A percentile compares a stretch with the other conserved stretches of the same genome.
These are phyloP conservation scores for Fundulus diaphanus DNA, from an alignment of 2,797 vertebrate species.

Conservation along the genomic window DNA sequence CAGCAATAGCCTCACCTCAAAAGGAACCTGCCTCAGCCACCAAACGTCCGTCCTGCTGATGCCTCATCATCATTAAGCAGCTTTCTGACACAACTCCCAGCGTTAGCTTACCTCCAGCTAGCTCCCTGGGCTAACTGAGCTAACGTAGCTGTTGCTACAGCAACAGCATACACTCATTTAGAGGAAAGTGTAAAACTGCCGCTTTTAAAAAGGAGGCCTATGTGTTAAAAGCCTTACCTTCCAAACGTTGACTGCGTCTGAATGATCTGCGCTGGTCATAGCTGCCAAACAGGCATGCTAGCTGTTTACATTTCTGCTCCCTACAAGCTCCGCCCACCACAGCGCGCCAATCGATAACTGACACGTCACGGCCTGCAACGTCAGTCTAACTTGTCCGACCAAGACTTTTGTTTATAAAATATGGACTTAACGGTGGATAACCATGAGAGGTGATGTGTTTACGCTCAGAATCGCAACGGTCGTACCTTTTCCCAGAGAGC, in stretches of 20 bases:
- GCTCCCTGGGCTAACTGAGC: slow-evolving; percentile 19
- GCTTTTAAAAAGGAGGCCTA: fast-evolving
- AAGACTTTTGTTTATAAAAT: slow-evolving; percentile 1
- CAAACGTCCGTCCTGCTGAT: not conserved
- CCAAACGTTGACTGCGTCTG: slow-evolving; percentile 5
- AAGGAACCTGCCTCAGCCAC: not conserved
- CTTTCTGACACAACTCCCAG: slow-evolving; percentile 27
- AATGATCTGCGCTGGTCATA: not conserved
- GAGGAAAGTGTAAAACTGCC: too few relatives aligned
- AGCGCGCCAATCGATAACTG: not conserved
- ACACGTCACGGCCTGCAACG: slow-evolving; percentile 22
- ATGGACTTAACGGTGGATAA: not conserved
- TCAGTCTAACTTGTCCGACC: not conserved
- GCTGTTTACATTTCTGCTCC: slow-evolving; percentile 65
- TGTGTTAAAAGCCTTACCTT: not conserved
- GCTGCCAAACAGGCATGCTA: slow-evolving; percentile 36
- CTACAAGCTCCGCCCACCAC: slow-evolving; percentile 33
- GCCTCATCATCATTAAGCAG: slow-evolving; percentile 29
- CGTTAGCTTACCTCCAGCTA: slow-evolving; percentile 34
- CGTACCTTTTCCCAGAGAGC: not conserved
- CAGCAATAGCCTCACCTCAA: not conserved
- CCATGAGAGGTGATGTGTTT: not conserved
- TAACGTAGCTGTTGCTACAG: slow-evolving; percentile 2
- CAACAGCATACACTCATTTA: not conserved
- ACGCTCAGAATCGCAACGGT: not conserved